Evolutionary conservation across 2,797 vertebrate species (phyloP).

Genomic region (Bradypodion pumilum): DNA sequence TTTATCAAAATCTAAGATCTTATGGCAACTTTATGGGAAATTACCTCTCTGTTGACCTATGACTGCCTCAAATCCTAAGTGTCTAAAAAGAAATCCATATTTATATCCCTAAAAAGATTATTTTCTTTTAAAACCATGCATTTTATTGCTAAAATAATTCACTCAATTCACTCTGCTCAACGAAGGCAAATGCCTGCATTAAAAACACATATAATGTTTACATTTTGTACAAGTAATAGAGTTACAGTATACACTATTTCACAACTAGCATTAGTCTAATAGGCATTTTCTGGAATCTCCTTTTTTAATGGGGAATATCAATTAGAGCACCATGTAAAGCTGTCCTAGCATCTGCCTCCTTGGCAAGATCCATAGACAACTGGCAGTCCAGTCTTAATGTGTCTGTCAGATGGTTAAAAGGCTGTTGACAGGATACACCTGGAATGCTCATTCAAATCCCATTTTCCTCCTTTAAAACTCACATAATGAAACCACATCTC

Average conservation of each 20-base stretch:
- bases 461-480: slow-evolving; percentile 20
- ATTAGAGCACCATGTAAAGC: slow-evolving; percentile 54
- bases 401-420: slow-evolving; percentile 52
- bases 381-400: slow-evolving; percentile 47
- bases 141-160: not conserved
- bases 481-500: slow-evolving; percentile 12
- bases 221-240: not conserved
- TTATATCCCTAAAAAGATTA: not conserved
- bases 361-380: slow-evolving; percentile 57
- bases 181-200: not conserved
- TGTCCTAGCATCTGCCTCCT: slow-evolving; percentile 59
- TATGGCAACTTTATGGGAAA: slow-evolving; percentile 12
- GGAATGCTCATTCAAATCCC: slow-evolving; percentile 27
- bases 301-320: slow-evolving; percentile 48
- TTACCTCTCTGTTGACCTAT: slow-evolving; percentile 5
- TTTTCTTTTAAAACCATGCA: not conserved
- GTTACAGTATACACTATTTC: not conserved
- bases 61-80: not conserved
- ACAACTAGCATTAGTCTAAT: not conserved
- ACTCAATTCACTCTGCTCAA: not conserved
- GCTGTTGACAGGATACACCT: slow-evolving; percentile 37
- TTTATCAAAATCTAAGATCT: not conserved
- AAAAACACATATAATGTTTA: not conserved
- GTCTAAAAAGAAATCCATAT: not conserved
- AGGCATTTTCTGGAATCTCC: slow-evolving; percentile 17